A percentile compares a stretch with the other conserved stretches of the same genome.
These are phyloP conservation scores for Indri indri DNA, from an alignment of 2,113 vertebrate genomes.

Conservation along the genomic window DNA sequence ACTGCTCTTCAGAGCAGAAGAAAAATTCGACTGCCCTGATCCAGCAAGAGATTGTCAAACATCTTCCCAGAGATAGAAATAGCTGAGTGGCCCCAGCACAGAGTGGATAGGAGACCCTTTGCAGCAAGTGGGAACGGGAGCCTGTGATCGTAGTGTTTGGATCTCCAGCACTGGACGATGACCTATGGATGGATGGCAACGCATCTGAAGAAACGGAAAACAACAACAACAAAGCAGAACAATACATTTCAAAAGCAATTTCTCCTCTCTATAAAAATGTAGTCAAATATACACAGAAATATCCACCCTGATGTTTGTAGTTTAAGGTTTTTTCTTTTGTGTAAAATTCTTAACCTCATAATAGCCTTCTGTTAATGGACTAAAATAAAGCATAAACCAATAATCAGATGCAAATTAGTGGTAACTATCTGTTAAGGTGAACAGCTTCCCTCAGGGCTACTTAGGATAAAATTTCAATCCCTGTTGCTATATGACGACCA, in stretches of 20 bases:
- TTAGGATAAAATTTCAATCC: background rate
- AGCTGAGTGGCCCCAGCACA: accelerated
- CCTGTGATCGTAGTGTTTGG: background rate
- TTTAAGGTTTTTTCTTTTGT: background rate
- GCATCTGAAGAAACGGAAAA: background rate
- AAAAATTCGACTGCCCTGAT: background rate
- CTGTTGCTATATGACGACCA: background rate
- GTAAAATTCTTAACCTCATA: conserved; percentile 12
- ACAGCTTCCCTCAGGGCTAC: background rate
- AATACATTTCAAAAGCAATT: background rate
- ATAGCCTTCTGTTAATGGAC: conserved; percentile 1
- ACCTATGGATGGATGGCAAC: background rate
- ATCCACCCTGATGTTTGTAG: background rate
- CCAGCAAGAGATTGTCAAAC: background rate
- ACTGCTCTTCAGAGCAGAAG: background rate
- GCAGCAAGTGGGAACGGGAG: background rate
- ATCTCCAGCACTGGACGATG: background rate
- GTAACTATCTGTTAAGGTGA: conserved; percentile 6
- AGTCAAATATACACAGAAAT: background rate
- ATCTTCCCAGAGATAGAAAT: background rate
- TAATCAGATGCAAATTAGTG: background rate
- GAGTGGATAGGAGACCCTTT: accelerated
- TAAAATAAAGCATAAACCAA: conserved; percentile 25
- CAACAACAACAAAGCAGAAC: background rate
- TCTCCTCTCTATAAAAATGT: background rate